Conservation (phyloP, 2,888 invertebrate genomes). For the Chloroclystis v-ata region DNA sequence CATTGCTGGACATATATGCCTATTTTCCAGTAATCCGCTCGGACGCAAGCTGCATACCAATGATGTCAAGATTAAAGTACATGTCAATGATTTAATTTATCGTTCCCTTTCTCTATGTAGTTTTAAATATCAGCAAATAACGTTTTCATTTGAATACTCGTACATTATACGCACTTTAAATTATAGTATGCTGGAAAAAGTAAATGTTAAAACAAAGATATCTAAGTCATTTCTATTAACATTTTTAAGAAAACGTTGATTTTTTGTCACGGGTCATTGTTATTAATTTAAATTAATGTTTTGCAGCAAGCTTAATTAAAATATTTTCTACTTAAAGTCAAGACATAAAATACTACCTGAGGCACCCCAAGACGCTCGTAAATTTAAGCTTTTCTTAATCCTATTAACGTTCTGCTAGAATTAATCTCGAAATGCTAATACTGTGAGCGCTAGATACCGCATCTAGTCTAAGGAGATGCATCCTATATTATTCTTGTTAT, state of each 20-base stretch:
- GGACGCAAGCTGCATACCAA: too few relatives aligned
- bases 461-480: not conserved
- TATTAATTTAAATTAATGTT: slow-evolving; percentile 2
- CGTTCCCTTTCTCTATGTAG: too few relatives aligned
- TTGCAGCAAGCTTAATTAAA: slow-evolving; percentile 1
- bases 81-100: too few relatives aligned
- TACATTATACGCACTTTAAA: too few relatives aligned
- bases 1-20: too few relatives aligned
- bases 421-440: slow-evolving; percentile 8
- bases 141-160: too few relatives aligned
- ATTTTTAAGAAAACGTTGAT: not conserved
- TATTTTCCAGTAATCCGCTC: too few relatives aligned
- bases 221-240: not conserved
- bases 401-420: slow-evolving; percentile 2
- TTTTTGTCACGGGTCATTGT: slow-evolving; percentile 6
- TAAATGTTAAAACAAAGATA: too few relatives aligned
- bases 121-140: too few relatives aligned
- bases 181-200: too few relatives aligned
- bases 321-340: slow-evolving; percentile 4
- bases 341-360: slow-evolving; percentile 3
- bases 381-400: slow-evolving; percentile 9
- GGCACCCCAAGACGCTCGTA: slow-evolving; percentile 1
- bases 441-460: not conserved
- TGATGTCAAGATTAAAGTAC: too few relatives aligned
- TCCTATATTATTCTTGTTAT: not conserved